These are phyloP conservation scores for Neodiprion fabricii DNA, from an alignment of 1,140 invertebrate genomes.

Conservation along the genomic window DNA sequence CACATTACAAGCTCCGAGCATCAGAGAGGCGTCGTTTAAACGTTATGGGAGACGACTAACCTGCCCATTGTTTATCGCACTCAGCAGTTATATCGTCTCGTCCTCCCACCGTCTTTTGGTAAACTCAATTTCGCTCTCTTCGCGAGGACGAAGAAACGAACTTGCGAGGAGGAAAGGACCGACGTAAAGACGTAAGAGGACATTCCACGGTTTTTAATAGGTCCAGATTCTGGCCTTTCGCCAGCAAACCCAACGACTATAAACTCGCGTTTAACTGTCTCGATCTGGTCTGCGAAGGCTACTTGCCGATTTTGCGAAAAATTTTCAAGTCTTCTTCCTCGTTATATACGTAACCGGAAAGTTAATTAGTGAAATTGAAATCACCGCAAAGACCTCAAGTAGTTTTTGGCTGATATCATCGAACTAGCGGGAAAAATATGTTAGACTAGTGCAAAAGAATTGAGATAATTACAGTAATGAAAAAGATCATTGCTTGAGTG, in stretches of 20 bases:
- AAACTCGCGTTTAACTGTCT: background rate
- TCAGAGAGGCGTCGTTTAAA: no score
- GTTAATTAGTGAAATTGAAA: no score
- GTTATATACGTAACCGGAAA: no score
- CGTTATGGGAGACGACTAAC: background rate
- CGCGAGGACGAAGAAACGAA: conserved; percentile 8
- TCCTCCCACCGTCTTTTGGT: background rate
- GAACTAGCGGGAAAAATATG: background rate
- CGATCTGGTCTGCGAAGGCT: no score
- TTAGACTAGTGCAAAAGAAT: background rate
- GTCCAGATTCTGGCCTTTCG: conserved; percentile 36
- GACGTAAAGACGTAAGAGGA: conserved; percentile 34
- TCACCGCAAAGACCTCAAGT: no score
- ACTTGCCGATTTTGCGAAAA: no score
- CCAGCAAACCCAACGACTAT: conserved; percentile 25
- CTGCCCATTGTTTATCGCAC: background rate
- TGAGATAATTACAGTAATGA: background rate
- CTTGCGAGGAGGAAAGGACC: conserved; percentile 11
- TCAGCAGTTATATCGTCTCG: background rate
- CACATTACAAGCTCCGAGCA: no score
- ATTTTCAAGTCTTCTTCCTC: no score
- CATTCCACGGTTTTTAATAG: conserved; percentile 43
- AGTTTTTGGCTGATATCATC: no score
- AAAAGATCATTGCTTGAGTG: no score
- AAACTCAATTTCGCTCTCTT: conserved; percentile 5